Percentiles rank a stretch among this genome's conserved stretches.
These are phyloP conservation scores for Rhodophaea formosa DNA, from an alignment of 2,888 invertebrate species.

Conservation along the genomic window DNA sequence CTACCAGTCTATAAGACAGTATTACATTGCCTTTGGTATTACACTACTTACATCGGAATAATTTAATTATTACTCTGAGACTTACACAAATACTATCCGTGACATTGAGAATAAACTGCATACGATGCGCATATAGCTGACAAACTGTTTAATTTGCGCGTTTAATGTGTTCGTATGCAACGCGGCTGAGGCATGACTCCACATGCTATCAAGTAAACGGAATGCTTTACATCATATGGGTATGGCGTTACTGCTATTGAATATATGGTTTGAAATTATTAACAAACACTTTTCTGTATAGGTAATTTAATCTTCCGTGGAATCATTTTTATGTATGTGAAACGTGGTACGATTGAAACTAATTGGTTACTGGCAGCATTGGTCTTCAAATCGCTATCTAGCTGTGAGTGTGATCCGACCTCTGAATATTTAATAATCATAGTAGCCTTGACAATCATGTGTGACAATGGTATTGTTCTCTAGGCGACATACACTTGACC, in stretches of 20 bases:
- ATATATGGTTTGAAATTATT: not conserved
- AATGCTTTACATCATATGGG: conserved; percentile 4
- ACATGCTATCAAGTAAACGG: conserved; percentile 10
- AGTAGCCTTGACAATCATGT: conserved; percentile 1
- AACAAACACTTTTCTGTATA: no score
- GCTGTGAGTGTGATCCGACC: not conserved
- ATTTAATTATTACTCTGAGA: no score
- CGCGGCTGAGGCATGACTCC: no score
- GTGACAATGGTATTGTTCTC: not conserved
- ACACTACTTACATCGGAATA: no score
- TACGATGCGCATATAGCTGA: not conserved
- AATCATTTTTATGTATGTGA: no score
- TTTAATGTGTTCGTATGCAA: conserved; percentile 9
- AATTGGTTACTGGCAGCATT: not conserved
- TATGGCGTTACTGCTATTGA: not conserved
- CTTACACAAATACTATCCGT: no score
- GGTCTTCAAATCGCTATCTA: not conserved
- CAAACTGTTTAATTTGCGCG: conserved; percentile 10
- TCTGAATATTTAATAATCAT: conserved; percentile 4
- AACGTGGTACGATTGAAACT: no score
- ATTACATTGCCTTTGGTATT: no score
- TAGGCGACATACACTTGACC: conserved; percentile 2
- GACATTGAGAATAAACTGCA: not conserved
- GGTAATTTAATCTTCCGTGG: no score
- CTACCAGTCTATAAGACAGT: no score